Conservation (phyloP, 2,113 vertebrate species). For the Ancistrus triradiatus region DNA sequence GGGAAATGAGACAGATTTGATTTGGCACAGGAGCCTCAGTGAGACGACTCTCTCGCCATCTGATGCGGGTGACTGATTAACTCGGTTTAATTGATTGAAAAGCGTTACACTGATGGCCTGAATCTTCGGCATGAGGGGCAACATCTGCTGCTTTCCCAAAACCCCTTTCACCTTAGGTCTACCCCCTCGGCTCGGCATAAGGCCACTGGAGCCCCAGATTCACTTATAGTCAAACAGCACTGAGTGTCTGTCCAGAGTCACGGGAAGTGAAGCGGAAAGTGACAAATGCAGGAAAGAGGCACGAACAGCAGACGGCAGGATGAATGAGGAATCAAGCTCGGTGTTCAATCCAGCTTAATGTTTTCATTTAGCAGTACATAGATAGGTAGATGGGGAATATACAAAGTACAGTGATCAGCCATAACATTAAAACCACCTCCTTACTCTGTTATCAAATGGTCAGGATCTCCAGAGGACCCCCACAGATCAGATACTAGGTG, state of each 20-base stretch:
- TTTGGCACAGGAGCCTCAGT: constrained; percentile 55
- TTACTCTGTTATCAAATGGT: no score
- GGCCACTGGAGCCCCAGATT: neutral
- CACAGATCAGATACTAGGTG: no score
- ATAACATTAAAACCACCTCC: no score
- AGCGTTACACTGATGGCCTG: constrained; percentile 54
- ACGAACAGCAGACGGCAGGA: no score
- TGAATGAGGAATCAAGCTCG: no score
- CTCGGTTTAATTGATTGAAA: constrained; percentile 69
- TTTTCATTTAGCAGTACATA: no score
- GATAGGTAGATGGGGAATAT: no score
- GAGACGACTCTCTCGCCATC: constrained; percentile 53
- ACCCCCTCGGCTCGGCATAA: constrained; percentile 16
- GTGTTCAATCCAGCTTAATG: no score
- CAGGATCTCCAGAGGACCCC: no score
- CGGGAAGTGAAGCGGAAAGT: constrained; percentile 20
- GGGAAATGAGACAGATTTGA: constrained; percentile 61
- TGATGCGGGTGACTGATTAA: constrained; percentile 54
- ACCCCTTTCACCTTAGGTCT: constrained; percentile 9
- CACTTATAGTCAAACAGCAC: constrained; percentile 7
- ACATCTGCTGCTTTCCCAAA: constrained; percentile 72
- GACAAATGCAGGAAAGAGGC: constrained; percentile 9
- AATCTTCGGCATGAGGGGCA: constrained; percentile 44
- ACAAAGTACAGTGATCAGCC: no score
- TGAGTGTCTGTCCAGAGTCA: constrained; percentile 12